A percentile compares a stretch with the other conserved stretches of the same genome.
phyloP scores from a whole-genome alignment of 2,113 vertebrate genomes.

The Eurypyga helias region DNA sequence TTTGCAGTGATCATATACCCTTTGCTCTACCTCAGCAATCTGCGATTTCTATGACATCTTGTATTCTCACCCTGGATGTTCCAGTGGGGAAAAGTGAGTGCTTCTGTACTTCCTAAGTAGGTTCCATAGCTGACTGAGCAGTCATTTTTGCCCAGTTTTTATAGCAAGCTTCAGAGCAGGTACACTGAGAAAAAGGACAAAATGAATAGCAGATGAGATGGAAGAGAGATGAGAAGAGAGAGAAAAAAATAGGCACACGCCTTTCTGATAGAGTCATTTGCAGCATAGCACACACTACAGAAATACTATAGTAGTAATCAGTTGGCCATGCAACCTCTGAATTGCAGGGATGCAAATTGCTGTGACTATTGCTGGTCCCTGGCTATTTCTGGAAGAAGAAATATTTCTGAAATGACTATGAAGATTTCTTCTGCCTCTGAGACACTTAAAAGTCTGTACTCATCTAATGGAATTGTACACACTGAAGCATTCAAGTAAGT shows the following conservation, averaged over 20 bases:
- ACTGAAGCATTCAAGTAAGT: neutral
- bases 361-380: neutral
- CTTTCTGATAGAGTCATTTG: neutral
- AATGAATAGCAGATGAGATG: neutral
- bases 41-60: neutral
- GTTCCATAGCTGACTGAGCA: neutral
- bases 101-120: neutral
- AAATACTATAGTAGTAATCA: neutral
- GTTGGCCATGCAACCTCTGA: neutral
- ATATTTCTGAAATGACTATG: neutral
- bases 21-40: neutral
- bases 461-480: neutral
- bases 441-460: neutral
- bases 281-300: neutral
- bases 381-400: neutral
- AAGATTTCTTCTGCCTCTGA: neutral
- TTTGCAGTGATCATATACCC: neutral
- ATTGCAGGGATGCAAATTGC: neutral
- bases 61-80: neutral
- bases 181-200: neutral
- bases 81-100: neutral
- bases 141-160: neutral
- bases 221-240: neutral
- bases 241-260: fast-evolving
- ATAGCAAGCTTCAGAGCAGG: neutral